Evolutionary conservation across 2,113 vertebrate species (phyloP).

Genomic region (Aspidoscelis tigris): DNA sequence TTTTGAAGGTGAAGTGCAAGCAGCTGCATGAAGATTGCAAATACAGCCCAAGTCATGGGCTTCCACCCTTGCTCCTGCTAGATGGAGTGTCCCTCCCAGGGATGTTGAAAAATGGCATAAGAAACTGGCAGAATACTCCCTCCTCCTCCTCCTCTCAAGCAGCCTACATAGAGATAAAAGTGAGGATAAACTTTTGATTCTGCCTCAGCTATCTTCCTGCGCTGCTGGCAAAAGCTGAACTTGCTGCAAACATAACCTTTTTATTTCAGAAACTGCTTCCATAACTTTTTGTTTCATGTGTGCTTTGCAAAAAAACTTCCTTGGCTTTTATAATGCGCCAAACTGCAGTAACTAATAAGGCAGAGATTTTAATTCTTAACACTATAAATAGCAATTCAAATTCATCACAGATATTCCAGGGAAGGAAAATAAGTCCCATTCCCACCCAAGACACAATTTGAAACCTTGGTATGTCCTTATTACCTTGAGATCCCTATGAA

Average conservation of each 20-base stretch:
- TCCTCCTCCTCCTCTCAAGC: neutral
- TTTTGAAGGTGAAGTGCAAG: neutral
- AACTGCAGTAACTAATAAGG: too few relatives aligned
- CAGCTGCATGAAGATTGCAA: neutral
- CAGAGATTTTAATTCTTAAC: slow-evolving; percentile 17
- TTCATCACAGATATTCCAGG: neutral
- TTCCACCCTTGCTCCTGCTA: neutral
- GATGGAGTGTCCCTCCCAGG: neutral
- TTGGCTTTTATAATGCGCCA: neutral
- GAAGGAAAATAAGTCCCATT: too few relatives aligned
- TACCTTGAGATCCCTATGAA: slow-evolving; percentile 98
- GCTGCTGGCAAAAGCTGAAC: neutral
- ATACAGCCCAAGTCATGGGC: neutral
- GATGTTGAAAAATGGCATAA: neutral
- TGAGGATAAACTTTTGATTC: neutral
- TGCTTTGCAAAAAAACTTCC: neutral
- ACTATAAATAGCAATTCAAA: slow-evolving; percentile 10
- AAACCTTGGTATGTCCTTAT: slow-evolving; percentile 43
- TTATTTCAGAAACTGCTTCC: neutral
- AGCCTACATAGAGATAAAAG: neutral
- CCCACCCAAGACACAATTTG: too few relatives aligned
- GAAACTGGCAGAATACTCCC: neutral
- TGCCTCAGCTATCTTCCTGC: neutral
- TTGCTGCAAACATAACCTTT: neutral
- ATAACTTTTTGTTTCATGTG: neutral